Evolutionary conservation across 1,140 invertebrate species (phyloP).

Genomic region (Panulirus ornatus): DNA sequence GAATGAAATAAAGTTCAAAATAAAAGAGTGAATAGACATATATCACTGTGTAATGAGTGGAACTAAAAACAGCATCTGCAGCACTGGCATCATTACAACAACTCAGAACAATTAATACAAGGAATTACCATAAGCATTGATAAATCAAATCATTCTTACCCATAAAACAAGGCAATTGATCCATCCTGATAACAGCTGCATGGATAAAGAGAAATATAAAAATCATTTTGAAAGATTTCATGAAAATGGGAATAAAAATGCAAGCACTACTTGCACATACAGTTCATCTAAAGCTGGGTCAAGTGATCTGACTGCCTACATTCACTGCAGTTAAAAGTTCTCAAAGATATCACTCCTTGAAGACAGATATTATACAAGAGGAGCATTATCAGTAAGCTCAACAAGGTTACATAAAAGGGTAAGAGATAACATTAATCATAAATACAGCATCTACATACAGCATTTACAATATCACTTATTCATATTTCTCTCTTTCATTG

Average conservation of each 20-base stretch:
- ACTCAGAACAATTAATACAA: too few relatives aligned
- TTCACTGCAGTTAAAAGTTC: not conserved
- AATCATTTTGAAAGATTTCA: not conserved
- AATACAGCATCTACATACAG: too few relatives aligned
- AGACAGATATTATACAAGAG: not conserved
- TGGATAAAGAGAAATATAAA: not conserved
- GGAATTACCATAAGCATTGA: too few relatives aligned
- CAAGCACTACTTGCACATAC: not conserved
- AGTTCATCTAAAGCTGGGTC: not conserved
- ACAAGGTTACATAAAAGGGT: not conserved
- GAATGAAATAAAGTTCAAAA: too few relatives aligned
- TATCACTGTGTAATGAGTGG: too few relatives aligned
- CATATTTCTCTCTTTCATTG: too few relatives aligned
- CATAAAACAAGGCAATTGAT: conserved; percentile 9
- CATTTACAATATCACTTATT: too few relatives aligned
- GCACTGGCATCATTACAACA: too few relatives aligned
- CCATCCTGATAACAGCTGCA: conserved; percentile 12
- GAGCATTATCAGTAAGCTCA: not conserved
- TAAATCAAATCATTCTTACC: not conserved
- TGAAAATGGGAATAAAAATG: not conserved
- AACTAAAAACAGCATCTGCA: too few relatives aligned
- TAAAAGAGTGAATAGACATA: too few relatives aligned
- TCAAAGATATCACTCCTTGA: too few relatives aligned
- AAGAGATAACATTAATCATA: too few relatives aligned
- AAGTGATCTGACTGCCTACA: not conserved